phyloP scores from a whole-genome alignment of 2,888 invertebrate species.

The Galerucella calmariensis region DNA sequence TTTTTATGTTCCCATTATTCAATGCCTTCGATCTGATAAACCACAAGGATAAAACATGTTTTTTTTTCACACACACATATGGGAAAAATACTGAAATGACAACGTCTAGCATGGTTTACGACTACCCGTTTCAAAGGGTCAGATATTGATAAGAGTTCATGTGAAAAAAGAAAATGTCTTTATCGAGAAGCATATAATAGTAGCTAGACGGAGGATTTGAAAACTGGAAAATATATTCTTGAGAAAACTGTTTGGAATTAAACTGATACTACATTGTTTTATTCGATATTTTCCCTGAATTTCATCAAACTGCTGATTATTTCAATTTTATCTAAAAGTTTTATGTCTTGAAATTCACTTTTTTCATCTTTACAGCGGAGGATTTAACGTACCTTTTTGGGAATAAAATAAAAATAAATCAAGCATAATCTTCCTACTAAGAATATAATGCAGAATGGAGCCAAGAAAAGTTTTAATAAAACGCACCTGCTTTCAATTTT shows the following conservation, averaged over 20 bases:
- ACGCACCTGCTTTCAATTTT: constrained; percentile 56
- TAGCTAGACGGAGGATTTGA: not conserved
- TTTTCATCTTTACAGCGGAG: not conserved
- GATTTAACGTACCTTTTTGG: constrained; percentile 28
- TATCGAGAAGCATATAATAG: not conserved
- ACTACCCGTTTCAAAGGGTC: not conserved
- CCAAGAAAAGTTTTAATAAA: constrained; percentile 52
- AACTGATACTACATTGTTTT: too few species aligned
- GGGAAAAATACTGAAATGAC: not conserved
- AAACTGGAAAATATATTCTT: too few species aligned
- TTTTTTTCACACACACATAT: not conserved
- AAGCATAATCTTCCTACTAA: constrained; percentile 35
- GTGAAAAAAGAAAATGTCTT: not conserved
- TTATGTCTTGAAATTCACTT: not conserved
- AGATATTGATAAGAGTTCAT: not conserved
- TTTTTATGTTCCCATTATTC: too few species aligned
- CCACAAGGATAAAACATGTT: not conserved
- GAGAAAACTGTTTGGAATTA: too few species aligned
- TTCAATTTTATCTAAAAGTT: not conserved
- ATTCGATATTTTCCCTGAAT: not conserved
- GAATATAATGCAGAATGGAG: constrained; percentile 46
- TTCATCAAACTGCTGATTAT: not conserved
- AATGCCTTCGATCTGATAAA: not conserved
- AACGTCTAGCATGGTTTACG: not conserved
- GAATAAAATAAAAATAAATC: constrained; percentile 41